Percentiles rank a stretch among this genome's conserved stretches.
Conservation (phyloP, 35 echinoderm and acorn worm genomes). For the Anneissia japonica region DNA sequence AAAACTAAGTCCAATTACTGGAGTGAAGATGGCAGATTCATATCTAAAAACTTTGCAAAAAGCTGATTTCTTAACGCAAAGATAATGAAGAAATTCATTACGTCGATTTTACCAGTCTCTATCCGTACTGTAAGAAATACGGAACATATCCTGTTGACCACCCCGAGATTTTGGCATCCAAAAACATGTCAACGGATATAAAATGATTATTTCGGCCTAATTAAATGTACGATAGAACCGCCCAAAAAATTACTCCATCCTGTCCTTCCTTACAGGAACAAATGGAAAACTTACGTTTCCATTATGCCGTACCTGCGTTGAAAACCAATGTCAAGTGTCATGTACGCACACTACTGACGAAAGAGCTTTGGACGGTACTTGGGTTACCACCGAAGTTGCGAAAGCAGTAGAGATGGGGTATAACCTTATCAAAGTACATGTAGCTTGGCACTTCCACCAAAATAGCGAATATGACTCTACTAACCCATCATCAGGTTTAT, state of each 20-base stretch:
- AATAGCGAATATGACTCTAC: background rate
- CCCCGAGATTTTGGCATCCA: constrained; percentile 6
- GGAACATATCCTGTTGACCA: constrained; percentile 16
- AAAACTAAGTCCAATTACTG: too few relatives aligned
- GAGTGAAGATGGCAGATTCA: too few relatives aligned
- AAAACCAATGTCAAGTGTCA: background rate
- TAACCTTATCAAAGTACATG: background rate
- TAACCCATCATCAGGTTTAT: background rate
- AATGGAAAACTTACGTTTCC: constrained; percentile 20
- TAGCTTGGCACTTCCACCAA: background rate
- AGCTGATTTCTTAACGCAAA: too few relatives aligned
- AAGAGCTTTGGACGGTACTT: background rate
- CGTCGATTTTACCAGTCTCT: constrained; percentile 6
- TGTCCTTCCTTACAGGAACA: constrained; percentile 6
- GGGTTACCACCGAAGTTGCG: too few relatives aligned
- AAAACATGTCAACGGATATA: too few relatives aligned
- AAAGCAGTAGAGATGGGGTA: background rate
- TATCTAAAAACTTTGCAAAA: too few relatives aligned
- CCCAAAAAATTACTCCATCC: background rate
- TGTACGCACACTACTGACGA: background rate
- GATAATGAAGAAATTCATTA: background rate
- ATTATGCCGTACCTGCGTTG: constrained; percentile 18
- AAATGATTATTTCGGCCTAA: too few relatives aligned
- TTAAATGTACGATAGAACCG: constrained; percentile 5
- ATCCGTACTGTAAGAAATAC: constrained; percentile 39